These are phyloP conservation scores for Coelopa frigida DNA, from an alignment of 1,140 invertebrate species.

Conservation along the genomic window DNA sequence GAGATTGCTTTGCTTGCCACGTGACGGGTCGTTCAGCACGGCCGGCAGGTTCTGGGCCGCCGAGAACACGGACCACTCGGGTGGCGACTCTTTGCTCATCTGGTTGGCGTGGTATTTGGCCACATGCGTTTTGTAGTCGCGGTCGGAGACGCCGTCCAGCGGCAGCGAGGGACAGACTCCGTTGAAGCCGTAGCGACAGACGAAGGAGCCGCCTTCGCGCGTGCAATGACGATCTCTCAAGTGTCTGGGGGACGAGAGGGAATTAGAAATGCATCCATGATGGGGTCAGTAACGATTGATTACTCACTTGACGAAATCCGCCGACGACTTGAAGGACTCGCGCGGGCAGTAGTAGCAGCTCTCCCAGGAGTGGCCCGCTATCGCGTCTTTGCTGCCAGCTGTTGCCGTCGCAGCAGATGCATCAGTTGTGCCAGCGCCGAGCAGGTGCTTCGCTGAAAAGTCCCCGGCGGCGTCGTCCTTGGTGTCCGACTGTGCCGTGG, in stretches of 20 bases:
- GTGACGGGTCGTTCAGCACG: slow-evolving; percentile 90
- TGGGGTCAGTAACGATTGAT: background rate
- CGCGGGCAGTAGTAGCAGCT: slow-evolving; percentile 52
- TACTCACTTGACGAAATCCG: slow-evolving; percentile 50
- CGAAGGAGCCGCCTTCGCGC: slow-evolving; percentile 79
- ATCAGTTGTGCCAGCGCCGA: background rate
- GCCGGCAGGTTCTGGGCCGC: slow-evolving; percentile 92
- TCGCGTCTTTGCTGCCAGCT: background rate
- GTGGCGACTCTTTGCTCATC: slow-evolving; percentile 47
- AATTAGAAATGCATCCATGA: background rate
- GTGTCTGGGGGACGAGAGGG: slow-evolving; percentile 52
- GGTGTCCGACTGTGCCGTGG: background rate
- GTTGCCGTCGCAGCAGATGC: background rate
- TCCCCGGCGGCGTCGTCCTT: background rate
- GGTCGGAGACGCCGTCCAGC: slow-evolving; percentile 79
- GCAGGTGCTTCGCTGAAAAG: background rate
- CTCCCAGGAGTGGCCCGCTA: slow-evolving; percentile 44
- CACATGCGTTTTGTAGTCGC: slow-evolving; percentile 82
- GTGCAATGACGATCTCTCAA: slow-evolving; percentile 74
- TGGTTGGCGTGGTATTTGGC: slow-evolving; percentile 68
- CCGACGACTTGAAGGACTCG: slow-evolving; percentile 47
- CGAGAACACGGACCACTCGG: slow-evolving; percentile 69
- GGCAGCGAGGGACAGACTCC: slow-evolving; percentile 78
- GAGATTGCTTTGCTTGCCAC: slow-evolving; percentile 84
- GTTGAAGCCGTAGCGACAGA: slow-evolving; percentile 85